phyloP scores from a whole-genome alignment of 2,113 vertebrate species.

The Phodopus roborovskii region DNA sequence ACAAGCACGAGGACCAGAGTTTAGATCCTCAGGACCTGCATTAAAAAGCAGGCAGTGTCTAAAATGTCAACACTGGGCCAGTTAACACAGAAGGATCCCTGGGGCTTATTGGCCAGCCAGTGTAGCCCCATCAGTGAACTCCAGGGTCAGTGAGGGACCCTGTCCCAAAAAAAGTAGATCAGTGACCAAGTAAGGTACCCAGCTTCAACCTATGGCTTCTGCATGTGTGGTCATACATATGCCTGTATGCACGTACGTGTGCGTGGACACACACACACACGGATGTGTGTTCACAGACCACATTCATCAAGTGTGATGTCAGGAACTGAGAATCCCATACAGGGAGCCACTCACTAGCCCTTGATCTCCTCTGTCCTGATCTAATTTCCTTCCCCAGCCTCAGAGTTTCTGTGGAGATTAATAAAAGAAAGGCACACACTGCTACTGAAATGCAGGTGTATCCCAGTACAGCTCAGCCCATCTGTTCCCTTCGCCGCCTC shows the following conservation, averaged over 20 bases:
- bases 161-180: not conserved
- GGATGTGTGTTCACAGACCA: too few species aligned
- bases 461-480: not conserved
- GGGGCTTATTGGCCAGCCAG: not conserved
- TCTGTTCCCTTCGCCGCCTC: too few species aligned
- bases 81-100: too few species aligned
- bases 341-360: accelerated
- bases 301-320: too few species aligned
- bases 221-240: not conserved
- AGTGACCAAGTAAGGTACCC: not conserved
- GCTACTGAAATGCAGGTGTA: accelerated
- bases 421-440: accelerated
- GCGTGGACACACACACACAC: not conserved
- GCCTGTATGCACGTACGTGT: too few species aligned
- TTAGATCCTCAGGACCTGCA: not conserved
- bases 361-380: accelerated
- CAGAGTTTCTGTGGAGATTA: not conserved
- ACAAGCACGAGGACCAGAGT: not conserved
- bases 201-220: too few species aligned
- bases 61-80: not conserved
- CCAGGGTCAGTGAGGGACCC: not conserved
- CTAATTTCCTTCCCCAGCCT: not conserved
- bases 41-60: not conserved
- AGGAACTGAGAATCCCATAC: too few species aligned
- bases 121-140: not conserved